Base-by-base conservation (phyloP, 2,113 vertebrate genomes). In the Oncorhynchus keta region DNA sequence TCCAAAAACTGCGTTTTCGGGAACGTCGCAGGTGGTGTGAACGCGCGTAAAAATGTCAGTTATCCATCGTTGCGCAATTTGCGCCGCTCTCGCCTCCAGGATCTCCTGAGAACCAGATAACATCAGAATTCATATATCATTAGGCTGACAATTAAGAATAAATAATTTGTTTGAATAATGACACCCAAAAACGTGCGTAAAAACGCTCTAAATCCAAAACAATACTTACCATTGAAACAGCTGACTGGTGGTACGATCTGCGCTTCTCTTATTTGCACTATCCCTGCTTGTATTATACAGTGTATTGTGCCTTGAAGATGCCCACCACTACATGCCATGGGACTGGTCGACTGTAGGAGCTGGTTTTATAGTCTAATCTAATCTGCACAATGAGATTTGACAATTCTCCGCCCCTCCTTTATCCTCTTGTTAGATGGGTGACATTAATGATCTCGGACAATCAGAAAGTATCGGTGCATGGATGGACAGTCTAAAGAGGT, bases 41-140 rank as follows among this genome's bases (percentile, higher is more conserved):
- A 96, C 94, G 75, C 95, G 95, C 81, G 94, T 95, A 84, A 96
- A 95, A 82, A 95, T 94, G 81, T 96, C 94, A 69, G 94, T 95
- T 76, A 96, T 89, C 73, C 95, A 95, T 76, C 95, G 95, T 81
- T 95, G 95, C 48, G 55, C 13, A 2, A 39, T 24, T 45, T 45
- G 39, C 30, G 95, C 94, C 32, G 91, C 91, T 76, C 93, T 95
- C 88, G 94, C 35, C 12, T 70, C 68, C 32, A 48, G n/a, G 39
- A 9, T 49, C 35, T 48, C 68, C 68, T 70, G 45, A 24, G 5
- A 70, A 70, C 11, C 3, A 49, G n/a, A 49, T 13, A 70, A 45
- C 39, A 45, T 45, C 9, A 12, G 9, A 45, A 24, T 24, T 1
- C 11, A 24, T 5, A 32, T 69, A 32, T 69, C 8, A 39, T 22